phyloP scores from a whole-genome alignment of 2,888 invertebrate species.

The Cylloceria caligata region DNA sequence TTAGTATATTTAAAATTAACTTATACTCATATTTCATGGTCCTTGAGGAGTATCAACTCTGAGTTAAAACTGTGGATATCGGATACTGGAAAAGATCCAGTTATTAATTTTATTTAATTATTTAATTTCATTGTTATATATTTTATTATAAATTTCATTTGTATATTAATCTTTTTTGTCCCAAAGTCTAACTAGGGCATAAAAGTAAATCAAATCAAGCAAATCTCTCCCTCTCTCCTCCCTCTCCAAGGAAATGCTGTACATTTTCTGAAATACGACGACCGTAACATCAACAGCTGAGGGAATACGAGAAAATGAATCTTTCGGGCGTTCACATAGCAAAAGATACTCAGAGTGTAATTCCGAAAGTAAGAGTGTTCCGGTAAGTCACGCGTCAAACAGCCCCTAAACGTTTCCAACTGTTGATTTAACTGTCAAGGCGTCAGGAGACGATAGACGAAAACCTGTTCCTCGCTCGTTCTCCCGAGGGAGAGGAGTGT shows the following conservation, averaged over 20 bases:
- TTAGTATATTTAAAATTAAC: too few relatives aligned
- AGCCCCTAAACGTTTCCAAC: constrained; percentile 45
- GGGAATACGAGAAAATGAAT: neutral
- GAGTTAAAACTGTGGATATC: too few relatives aligned
- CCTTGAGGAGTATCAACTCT: too few relatives aligned
- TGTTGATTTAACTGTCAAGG: constrained; percentile 52
- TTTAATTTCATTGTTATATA: too few relatives aligned
- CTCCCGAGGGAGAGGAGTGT: constrained; percentile 30
- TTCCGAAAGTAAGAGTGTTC: neutral
- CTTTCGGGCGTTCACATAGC: neutral
- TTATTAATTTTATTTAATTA: too few relatives aligned
- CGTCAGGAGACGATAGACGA: constrained; percentile 46
- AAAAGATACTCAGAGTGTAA: constrained; percentile 2
- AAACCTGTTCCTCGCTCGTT: constrained; percentile 53
- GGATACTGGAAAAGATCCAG: too few relatives aligned
- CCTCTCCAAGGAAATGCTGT: neutral
- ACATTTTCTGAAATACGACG: constrained; percentile 13
- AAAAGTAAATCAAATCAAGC: too few relatives aligned
- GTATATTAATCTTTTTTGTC: too few relatives aligned
- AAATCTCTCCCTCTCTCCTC: too few relatives aligned
- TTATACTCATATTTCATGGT: too few relatives aligned
- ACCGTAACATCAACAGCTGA: neutral
- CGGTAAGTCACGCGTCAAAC: constrained; percentile 28
- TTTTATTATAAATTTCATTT: too few relatives aligned
- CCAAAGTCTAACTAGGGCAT: too few relatives aligned